phyloP scores from a whole-genome alignment of 2,113 vertebrate species.

The Empidonax traillii region DNA sequence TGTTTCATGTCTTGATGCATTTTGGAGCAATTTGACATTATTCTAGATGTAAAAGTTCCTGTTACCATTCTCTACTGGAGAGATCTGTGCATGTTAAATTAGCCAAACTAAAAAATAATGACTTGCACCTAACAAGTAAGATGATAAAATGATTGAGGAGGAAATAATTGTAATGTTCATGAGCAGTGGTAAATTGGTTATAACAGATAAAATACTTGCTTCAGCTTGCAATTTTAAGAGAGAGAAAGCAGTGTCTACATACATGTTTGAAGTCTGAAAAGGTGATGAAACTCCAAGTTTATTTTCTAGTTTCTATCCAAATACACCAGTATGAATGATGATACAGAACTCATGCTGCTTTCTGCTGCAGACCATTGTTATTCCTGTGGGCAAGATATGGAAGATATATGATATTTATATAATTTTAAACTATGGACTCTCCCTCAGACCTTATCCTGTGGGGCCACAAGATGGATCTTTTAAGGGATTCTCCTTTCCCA shows the following conservation, averaged over 20 bases:
- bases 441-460: neutral
- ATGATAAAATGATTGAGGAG: neutral
- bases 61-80: neutral
- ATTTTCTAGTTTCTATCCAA: neutral
- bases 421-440: neutral
- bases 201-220: neutral
- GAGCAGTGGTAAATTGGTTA: neutral
- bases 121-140: neutral
- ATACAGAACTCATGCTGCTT: neutral
- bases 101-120: neutral
- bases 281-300: neutral
- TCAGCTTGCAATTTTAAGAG: neutral
- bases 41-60: neutral
- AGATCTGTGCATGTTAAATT: neutral
- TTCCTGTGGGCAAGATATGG: neutral
- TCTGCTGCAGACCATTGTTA: neutral
- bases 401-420: constrained; percentile 21
- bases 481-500: neutral
- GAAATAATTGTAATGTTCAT: neutral
- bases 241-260: neutral
- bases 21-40: neutral
- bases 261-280: neutral
- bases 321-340: neutral
- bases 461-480: neutral
- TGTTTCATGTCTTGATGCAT: neutral